Evolutionary conservation across 2,797 vertebrate genomes (phyloP).

Genomic region (Hapalemur alaotrensis): DNA sequence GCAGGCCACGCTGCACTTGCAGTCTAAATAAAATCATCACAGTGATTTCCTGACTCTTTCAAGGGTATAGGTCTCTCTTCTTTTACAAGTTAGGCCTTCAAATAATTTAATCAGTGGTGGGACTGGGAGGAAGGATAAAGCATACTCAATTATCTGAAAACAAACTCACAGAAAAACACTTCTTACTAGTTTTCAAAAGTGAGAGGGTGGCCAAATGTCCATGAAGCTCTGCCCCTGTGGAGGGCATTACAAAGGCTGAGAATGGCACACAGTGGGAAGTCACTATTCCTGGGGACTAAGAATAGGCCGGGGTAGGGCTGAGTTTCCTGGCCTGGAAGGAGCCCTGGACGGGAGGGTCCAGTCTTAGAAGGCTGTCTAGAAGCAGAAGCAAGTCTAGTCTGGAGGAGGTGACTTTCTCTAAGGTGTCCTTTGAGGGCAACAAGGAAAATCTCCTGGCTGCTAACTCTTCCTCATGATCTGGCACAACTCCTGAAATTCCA

Average conservation of each 20-base stretch:
- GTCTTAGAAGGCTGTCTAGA: neutral
- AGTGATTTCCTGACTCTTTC: neutral
- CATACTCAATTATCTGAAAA: constrained; percentile 8
- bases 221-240: neutral
- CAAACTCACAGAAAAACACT: neutral
- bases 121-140: neutral
- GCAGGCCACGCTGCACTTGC: too few species aligned
- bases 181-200: neutral
- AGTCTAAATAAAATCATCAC: neutral
- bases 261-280: neutral
- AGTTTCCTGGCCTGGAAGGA: neutral
- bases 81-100: neutral
- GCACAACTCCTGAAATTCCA: neutral
- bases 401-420: neutral
- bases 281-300: neutral
- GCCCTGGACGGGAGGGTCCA: neutral
- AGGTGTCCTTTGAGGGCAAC: neutral
- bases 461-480: neutral
- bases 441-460: neutral
- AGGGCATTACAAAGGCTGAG: neutral
- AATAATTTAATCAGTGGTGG: neutral
- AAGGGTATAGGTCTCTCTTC: neutral
- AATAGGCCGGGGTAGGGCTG: neutral
- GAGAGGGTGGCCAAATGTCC: neutral
- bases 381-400: neutral